A percentile compares a stretch with the other conserved stretches of the same genome.
phyloP scores from a whole-genome alignment of 2,797 vertebrate genomes.

The Chrysocyon brachyurus region DNA sequence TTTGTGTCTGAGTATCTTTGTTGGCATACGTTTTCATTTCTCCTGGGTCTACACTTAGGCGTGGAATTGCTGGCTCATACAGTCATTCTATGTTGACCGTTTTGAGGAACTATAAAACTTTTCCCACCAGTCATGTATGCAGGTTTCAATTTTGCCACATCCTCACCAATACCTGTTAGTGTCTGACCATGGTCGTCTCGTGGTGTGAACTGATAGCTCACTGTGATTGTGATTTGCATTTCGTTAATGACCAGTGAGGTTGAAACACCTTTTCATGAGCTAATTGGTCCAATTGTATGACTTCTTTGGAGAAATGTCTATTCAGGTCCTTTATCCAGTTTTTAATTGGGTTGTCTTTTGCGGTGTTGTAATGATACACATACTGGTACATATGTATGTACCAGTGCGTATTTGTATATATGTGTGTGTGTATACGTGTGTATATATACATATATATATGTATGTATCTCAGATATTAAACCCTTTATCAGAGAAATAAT shows the following conservation, averaged over 20 bases:
- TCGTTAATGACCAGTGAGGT: background rate
- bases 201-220: background rate
- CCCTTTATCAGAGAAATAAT: constrained; percentile 21
- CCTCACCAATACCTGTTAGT: background rate
- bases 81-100: constrained; percentile 29
- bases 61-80: background rate
- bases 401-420: background rate
- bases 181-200: background rate
- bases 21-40: constrained; percentile 28
- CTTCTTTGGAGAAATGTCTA: constrained; percentile 20
- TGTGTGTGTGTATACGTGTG: background rate
- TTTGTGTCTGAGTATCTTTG: background rate
- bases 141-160: constrained; percentile 14
- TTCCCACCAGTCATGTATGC: background rate
- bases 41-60: background rate
- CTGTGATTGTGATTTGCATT: constrained; percentile 12
- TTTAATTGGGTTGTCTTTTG: background rate
- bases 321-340: constrained; percentile 19
- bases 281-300: background rate
- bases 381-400: background rate
- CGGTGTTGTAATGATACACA: background rate
- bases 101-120: constrained; percentile 19
- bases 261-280: background rate
- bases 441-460: background rate
- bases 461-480: background rate